A percentile compares a stretch with the other conserved stretches of the same genome.
phyloP scores from a whole-genome alignment of 1,140 invertebrate genomes.

The Aphis craccivora region DNA sequence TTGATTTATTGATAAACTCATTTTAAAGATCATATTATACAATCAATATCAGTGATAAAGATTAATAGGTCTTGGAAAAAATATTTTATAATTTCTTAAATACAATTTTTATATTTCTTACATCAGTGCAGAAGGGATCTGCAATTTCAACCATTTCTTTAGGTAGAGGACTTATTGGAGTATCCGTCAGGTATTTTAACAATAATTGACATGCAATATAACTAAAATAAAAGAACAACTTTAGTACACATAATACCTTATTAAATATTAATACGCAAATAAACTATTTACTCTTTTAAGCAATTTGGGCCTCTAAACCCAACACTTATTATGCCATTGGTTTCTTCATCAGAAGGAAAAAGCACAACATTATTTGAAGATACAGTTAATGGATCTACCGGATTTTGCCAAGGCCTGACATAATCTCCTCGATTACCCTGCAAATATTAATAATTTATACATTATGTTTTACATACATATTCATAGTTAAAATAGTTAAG shows the following conservation, averaged over 20 bases:
- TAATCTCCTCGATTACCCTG: conserved; percentile 70
- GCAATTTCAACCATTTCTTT: conserved; percentile 84
- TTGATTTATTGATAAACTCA: background rate
- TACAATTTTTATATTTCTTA: conserved; percentile 64
- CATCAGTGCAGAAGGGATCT: conserved; percentile 81
- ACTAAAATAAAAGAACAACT: conserved; percentile 63
- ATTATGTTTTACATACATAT: background rate
- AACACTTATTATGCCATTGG: conserved; percentile 80
- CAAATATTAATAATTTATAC: conserved; percentile 61
- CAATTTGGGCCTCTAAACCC: conserved; percentile 85
- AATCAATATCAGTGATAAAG: background rate
- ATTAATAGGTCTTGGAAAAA: background rate
- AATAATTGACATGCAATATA: conserved; percentile 75
- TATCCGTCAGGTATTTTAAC: conserved; percentile 84
- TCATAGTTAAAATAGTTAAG: background rate
- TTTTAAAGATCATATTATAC: background rate
- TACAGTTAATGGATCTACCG: conserved; percentile 71
- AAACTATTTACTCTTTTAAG: background rate
- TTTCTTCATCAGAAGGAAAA: conserved; percentile 87
- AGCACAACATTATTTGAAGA: conserved; percentile 66
- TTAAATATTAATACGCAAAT: background rate
- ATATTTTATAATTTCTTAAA: conserved; percentile 55
- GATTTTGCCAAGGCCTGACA: conserved; percentile 77
- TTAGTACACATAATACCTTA: background rate
- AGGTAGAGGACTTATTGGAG: conserved; percentile 82